Percentiles rank a stretch among this genome's conserved stretches.
Evolutionary conservation across 2,113 vertebrate species (phyloP).

Genomic region (Actenoides hombroni): DNA sequence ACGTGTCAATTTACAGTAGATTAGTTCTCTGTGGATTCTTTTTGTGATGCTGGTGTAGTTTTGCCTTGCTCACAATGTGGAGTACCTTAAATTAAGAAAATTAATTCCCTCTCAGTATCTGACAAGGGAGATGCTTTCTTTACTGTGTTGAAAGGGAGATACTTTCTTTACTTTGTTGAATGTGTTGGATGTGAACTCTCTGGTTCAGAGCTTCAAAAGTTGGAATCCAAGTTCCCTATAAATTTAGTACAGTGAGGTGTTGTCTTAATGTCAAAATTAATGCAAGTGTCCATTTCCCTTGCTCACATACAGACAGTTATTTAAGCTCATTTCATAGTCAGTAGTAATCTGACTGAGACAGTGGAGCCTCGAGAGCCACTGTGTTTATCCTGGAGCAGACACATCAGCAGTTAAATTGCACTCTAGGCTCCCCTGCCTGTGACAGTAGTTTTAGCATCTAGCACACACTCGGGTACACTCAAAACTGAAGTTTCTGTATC

Average conservation of each 20-base stretch:
- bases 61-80: background rate
- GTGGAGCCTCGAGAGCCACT: background rate
- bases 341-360: background rate
- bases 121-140: background rate
- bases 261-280: background rate
- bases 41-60: background rate
- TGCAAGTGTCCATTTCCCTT: background rate
- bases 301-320: background rate
- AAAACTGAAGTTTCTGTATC: background rate
- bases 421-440: background rate
- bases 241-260: background rate
- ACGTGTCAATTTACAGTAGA: background rate
- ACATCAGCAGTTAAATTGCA: background rate
- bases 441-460: background rate
- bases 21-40: background rate
- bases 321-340: background rate
- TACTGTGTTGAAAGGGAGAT: background rate
- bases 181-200: no score
- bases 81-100: background rate
- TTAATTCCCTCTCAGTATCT: background rate
- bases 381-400: background rate
- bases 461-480: background rate
- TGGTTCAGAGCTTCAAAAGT: background rate
- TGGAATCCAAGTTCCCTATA: background rate
- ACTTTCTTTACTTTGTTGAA: background rate